Conservation (phyloP, 2,113 vertebrate species). For the Rhabdornis inornatus region DNA sequence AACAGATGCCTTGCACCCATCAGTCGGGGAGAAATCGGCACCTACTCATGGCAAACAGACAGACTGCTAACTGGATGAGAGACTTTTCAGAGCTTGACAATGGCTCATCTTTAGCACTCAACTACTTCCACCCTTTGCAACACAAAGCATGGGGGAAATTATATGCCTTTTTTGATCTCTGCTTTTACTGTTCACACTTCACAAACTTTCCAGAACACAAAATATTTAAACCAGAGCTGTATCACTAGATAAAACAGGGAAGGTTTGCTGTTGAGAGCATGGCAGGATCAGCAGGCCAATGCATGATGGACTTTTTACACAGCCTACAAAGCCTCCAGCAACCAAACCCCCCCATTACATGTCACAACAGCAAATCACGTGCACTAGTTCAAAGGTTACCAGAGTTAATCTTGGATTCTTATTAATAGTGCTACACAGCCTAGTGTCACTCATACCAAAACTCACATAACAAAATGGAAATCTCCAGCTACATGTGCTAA, state of each 20-base stretch:
- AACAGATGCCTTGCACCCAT: neutral
- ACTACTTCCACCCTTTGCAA: neutral
- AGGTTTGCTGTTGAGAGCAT: neutral
- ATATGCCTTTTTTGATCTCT: neutral
- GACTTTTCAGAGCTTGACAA: neutral
- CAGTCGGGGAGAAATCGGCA: neutral
- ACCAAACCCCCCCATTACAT: neutral
- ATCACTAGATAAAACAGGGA: neutral
- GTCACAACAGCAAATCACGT: neutral
- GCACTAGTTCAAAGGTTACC: slow-evolving; percentile 60
- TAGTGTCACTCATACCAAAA: slow-evolving; percentile 18
- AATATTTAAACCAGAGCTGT: neutral
- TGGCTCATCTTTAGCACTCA: neutral
- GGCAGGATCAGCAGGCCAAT: neutral
- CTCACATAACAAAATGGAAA: slow-evolving; percentile 15
- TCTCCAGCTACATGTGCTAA: slow-evolving; percentile 36
- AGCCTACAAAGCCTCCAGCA: neutral
- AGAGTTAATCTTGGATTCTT: slow-evolving; percentile 49
- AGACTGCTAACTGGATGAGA: neutral
- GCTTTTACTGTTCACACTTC: neutral
- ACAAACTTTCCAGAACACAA: neutral
- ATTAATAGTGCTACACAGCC: slow-evolving; percentile 52
- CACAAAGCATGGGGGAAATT: neutral
- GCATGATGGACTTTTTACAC: neutral
- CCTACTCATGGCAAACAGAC: neutral